Base-by-base conservation (phyloP, 2,113 vertebrate species). In the Poicephalus meyeri region DNA sequence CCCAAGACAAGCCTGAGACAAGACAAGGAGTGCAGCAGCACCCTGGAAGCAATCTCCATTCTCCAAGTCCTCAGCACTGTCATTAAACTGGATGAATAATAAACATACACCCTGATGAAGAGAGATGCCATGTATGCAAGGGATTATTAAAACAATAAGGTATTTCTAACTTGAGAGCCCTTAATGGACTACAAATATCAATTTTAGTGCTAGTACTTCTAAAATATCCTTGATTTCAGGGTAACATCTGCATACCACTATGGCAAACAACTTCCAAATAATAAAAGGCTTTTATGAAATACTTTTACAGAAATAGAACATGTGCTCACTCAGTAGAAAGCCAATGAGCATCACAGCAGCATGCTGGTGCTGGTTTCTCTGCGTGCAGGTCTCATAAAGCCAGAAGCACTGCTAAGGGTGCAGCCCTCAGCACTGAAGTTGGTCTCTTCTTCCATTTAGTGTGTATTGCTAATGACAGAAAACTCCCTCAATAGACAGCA, bases 121-220 rank as follows among this genome's bases (percentile, higher is more conserved):
- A 49, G 31, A 74, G 60, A 94, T 55, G 50, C 64, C 53, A 35
- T 44, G 74, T 47, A 52, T 73, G 55, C 66, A 69, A 35, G 61
- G 89, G 91, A 94, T 97, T 97, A 94, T 55, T 50, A 58, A 92
- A 85, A 90, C 61, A 23, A 46, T 74, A 29, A 33, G 55, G 88
- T 79, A 95, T 95, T 95, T 96, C 70, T 47, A 88, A 90, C 69
- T 69, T 58, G 35, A 95, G 44, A 93, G 79, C 41, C 78, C 61
- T 17, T 91, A 95, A 93, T 81, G 86, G 91, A 89, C 52, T 71
- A 82, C 49, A 91, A 93, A 95, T 74, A 86, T 35, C 68, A 63
- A 80, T 92, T 95, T 83, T 52, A 87, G 44, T 47, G 29, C 77
- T 15, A 88, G 71, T 56, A 70, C 74, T 84, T 95, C 77, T 89